Conservation (phyloP, 2,113 vertebrate species). For the Sinocyclocheilus rhinocerous region DNA sequence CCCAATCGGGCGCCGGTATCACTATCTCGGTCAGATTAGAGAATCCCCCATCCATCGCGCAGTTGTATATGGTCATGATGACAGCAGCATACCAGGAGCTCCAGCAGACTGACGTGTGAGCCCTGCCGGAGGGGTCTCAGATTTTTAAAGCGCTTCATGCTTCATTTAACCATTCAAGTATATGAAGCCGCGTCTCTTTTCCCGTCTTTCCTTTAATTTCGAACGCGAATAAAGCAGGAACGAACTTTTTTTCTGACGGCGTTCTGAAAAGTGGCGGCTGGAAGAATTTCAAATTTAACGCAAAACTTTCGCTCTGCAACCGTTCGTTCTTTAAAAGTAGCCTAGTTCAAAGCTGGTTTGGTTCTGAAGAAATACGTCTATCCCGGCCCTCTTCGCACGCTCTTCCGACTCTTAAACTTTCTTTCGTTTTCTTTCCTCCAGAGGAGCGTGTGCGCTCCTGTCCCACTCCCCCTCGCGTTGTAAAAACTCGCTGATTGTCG, state of each 20-base stretch:
- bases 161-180: constrained; percentile 56
- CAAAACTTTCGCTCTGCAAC: background rate
- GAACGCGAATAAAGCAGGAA: background rate
- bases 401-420: constrained; percentile 52
- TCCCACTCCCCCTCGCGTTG: constrained; percentile 55
- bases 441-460: constrained; percentile 37
- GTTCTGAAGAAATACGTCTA: background rate
- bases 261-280: background rate
- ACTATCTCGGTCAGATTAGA: constrained; percentile 66
- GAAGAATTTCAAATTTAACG: background rate
- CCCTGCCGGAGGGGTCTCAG: constrained; percentile 58
- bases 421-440: background rate
- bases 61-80: constrained; percentile 77
- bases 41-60: constrained; percentile 67
- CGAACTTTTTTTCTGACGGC: background rate
- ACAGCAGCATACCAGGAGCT: constrained; percentile 82
- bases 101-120: constrained; percentile 79
- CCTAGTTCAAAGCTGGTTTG: background rate
- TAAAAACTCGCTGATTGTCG: constrained; percentile 57
- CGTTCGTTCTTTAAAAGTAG: constrained; percentile 17
- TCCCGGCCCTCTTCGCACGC: background rate
- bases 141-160: constrained; percentile 68
- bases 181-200: constrained; percentile 39
- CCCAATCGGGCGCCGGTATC: constrained; percentile 70
- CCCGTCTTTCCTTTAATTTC: background rate